phyloP scores from a whole-genome alignment of 37 sponge, comb jelly and placozoan species.

The Mnemiopsis leidyi region DNA sequence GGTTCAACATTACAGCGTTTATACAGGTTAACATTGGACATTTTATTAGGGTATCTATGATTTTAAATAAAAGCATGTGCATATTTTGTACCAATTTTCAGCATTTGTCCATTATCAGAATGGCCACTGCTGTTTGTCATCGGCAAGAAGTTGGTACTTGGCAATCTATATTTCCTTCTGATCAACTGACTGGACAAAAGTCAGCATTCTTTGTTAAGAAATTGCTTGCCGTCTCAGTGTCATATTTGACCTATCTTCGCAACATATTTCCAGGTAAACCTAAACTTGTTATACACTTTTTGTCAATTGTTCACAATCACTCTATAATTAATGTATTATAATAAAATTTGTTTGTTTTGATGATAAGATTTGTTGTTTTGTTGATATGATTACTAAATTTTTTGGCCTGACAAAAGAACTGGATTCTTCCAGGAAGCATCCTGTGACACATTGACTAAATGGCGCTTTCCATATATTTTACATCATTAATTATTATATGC shows the following conservation, averaged over 20 bases:
- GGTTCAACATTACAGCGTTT: too few relatives aligned
- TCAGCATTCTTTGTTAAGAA: constrained; percentile 97
- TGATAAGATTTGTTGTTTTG: neutral
- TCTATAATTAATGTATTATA: neutral
- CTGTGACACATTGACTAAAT: too few relatives aligned
- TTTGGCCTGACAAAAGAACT: too few relatives aligned
- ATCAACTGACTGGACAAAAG: constrained; percentile 85
- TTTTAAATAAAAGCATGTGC: too few relatives aligned
- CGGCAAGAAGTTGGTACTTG: constrained; percentile 70
- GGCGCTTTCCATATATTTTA: too few relatives aligned
- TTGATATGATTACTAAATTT: too few relatives aligned
- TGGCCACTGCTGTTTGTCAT: constrained; percentile 64
- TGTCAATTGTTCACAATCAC: neutral
- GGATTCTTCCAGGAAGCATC: too few relatives aligned
- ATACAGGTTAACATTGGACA: too few relatives aligned
- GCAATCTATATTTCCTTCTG: constrained; percentile 85
- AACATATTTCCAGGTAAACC: constrained; percentile 56
- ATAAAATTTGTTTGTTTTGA: neutral
- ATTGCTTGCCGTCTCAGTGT: constrained; percentile 85
- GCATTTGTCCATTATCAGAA: too few relatives aligned
- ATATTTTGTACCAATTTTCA: too few relatives aligned
- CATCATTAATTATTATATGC: too few relatives aligned
- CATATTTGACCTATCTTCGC: constrained; percentile 50
- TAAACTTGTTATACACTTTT: neutral
- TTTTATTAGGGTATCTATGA: too few relatives aligned